Base-by-base conservation (phyloP, 2,888 invertebrate species). In the Drosophila meridionalis region DNA sequence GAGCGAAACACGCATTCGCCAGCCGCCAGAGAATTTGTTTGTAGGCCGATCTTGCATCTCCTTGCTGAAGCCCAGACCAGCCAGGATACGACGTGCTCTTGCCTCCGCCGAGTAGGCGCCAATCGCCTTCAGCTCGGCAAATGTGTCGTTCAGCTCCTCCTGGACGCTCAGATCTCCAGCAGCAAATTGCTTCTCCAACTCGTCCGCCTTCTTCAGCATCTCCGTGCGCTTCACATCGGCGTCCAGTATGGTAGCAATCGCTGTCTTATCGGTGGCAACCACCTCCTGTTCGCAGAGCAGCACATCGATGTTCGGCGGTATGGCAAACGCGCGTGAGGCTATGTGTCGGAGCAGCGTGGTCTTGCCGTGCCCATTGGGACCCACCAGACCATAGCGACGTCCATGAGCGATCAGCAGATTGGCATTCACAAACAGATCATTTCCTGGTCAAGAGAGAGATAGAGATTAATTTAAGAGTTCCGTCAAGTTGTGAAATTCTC, bases 311-410 rank as follows among this genome's bases (percentile, higher is more conserved):
- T 97, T 98, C 0, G 98, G 97, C 1, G 99, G 99, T 88, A 99
- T 98, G 58, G 97, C 96, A 90, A 99, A 97, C 8, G 97, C 97
- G 80, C 98, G 95, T 64, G 96, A 96, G 0, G 98, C 97, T 80
- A 99, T 96, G 92, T 99, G 99, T 68, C 98, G 95, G 64, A 99
- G 93, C 34, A 99, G 93, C 0, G 99, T 99, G 0, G 99, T 99
- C 94, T 99, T 99, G 14, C 99, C 99, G 94, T 99, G 99, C 0
- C 98, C 99, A 93, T 99, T 99, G 0, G 99, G 99, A 32, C 99
- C 99, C 3, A 99, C 99, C 6, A 99, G 94, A 89, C 99, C 99
- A 93, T 99, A 99, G 85, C 98, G 95, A 53, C 99, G 95, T 0
- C 99, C 98, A 89, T 97, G 95, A 0, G 99, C 98, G 83, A 99